phyloP scores from a whole-genome alignment of 2,888 invertebrate genomes.

The Stenchaetothrips biformis region DNA sequence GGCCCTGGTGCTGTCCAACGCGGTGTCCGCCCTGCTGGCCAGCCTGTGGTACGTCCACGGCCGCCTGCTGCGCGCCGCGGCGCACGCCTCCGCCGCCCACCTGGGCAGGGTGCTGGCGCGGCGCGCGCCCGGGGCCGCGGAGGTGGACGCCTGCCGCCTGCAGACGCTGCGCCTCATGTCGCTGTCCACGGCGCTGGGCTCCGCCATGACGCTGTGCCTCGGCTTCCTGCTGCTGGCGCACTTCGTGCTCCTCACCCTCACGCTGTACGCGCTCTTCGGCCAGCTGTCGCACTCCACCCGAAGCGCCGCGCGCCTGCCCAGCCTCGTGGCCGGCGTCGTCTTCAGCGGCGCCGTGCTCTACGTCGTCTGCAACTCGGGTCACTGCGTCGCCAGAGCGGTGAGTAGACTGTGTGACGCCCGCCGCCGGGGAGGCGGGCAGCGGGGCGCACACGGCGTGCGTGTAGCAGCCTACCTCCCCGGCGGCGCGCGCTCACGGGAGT shows the following conservation, averaged over 20 bases:
- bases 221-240: slow-evolving; percentile 30
- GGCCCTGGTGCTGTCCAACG: slow-evolving; percentile 10
- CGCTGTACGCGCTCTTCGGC: slow-evolving; percentile 10
- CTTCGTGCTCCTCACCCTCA: slow-evolving; percentile 30
- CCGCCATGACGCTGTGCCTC: slow-evolving; percentile 45
- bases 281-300: slow-evolving; percentile 16
- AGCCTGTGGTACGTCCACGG: slow-evolving; percentile 21
- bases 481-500: no score
- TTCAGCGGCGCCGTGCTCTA: not conserved
- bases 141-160: not conserved
- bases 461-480: no score
- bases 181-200: slow-evolving; percentile 47
- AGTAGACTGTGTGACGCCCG: no score
- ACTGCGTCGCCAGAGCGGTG: not conserved
- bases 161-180: slow-evolving; percentile 41
- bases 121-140: slow-evolving; percentile 45
- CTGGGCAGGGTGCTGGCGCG: slow-evolving; percentile 44
- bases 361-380: slow-evolving; percentile 29
- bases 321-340: not conserved
- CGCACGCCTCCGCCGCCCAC: slow-evolving; percentile 43
- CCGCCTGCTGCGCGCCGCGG: slow-evolving; percentile 44
- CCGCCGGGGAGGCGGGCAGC: no score
- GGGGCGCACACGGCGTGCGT: no score
- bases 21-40: not conserved
- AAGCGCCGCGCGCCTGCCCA: slow-evolving; percentile 10